Evolutionary conservation across 2,888 invertebrate genomes (phyloP), one percentile per base, ranked within the genome.

Genomic region (Lamproptera curius): DNA sequence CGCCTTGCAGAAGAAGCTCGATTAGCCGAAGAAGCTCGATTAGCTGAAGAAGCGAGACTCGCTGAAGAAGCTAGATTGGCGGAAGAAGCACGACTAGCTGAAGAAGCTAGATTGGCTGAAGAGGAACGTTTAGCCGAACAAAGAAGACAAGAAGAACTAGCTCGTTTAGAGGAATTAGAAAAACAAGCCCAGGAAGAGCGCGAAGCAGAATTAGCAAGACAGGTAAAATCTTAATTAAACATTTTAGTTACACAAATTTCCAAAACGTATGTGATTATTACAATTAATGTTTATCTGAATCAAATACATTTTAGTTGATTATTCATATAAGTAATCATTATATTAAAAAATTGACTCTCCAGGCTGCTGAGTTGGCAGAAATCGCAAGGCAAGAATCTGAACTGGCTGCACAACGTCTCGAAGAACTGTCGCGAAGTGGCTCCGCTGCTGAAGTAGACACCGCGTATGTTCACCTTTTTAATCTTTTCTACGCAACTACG

Each of bases 291-390:
- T 20, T 5, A 6, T 20, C 20, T 20, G 20, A 20, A 20, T 6
- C 6, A 5, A 5, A 20, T 20, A 20, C 3, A 5, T 20, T 3
- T 20, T 20, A 20, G 20, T 5, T 20, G 4, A 20, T 6, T 20
- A 20, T 20, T 20, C 6, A 3, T 20, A 20, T 20, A 6, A 20
- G 3, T 20, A 5, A 5, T 20, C 6, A 5, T 20, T 5, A 5
- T 20, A 20, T 5, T 5, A 6, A 6, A 20, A 20, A 20, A 20
- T 20, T 20, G 6, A 20, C 6, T 20, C 20, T 57, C 2, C 76
- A 91, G 88, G 93, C 92, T 54, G 92, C 91, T 38, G 93, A 93
- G 74, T 72, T 92, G 61, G 91, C 91, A 0, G 92, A 93, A 70
- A 89, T 90, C 34, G 91, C 91, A 3, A 86, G 81, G 71, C 89